These are phyloP conservation scores for Drosophila ironensis DNA, from an alignment of 1,140 invertebrate species.

Conservation along the genomic window DNA sequence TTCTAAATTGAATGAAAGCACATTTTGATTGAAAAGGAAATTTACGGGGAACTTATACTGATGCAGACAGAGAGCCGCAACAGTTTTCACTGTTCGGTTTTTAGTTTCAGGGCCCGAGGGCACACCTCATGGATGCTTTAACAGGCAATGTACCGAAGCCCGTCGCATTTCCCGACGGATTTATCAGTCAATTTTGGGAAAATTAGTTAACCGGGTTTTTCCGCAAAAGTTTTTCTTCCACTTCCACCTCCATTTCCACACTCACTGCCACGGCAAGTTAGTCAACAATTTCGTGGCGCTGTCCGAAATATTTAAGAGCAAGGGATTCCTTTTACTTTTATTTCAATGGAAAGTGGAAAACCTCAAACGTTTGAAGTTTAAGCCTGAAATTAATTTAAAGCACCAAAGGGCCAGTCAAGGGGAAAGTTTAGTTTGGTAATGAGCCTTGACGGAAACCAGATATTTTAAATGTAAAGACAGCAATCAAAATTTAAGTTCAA, in stretches of 20 bases:
- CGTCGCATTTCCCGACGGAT: constrained; percentile 23
- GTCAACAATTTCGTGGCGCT: constrained; percentile 55
- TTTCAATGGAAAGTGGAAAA: constrained; percentile 14
- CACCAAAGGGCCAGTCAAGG: neutral
- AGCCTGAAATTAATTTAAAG: constrained; percentile 24
- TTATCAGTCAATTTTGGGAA: constrained; percentile 72
- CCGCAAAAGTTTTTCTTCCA: constrained; percentile 15
- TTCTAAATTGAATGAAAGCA: constrained; percentile 75
- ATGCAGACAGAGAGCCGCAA: constrained; percentile 19
- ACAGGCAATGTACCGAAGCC: constrained; percentile 51
- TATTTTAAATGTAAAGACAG: neutral
- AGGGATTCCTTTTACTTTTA: constrained; percentile 12
- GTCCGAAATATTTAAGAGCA: constrained; percentile 45
- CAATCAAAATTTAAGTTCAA: neutral
- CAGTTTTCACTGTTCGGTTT: constrained; percentile 23
- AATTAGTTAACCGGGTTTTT: constrained; percentile 68
- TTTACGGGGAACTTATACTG: constrained; percentile 66
- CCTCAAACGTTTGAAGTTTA: constrained; percentile 29
- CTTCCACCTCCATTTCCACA: neutral
- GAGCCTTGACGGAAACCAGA: constrained; percentile 4
- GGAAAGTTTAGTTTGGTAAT: constrained; percentile 19
- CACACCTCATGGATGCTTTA: constrained; percentile 50
- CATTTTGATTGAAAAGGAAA: constrained; percentile 78
- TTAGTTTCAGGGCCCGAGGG: neutral
- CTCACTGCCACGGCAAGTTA: constrained; percentile 50